Conservation (phyloP, 2,888 invertebrate species). For the Acrobasis repandana region DNA sequence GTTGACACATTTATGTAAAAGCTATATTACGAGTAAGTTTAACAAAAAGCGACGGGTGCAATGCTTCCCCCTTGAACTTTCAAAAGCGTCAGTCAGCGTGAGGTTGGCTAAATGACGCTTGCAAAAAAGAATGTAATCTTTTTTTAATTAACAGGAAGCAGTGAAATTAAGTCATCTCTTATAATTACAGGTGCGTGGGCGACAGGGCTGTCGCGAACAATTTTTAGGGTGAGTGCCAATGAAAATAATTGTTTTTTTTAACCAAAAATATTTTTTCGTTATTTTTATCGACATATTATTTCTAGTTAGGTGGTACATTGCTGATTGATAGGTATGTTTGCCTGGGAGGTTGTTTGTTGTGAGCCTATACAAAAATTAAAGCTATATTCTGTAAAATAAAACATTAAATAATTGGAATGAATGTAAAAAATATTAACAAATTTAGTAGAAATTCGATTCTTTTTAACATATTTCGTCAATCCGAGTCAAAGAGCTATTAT, state of each 20-base stretch:
- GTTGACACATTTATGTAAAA: slow-evolving; percentile 19
- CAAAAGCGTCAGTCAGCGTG: slow-evolving; percentile 39
- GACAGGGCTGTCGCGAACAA: slow-evolving; percentile 22
- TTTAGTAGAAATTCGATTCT: no score
- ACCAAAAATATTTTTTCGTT: background rate
- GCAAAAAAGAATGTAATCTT: slow-evolving; percentile 52
- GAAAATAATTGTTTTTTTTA: no score
- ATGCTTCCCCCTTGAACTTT: slow-evolving; percentile 18
- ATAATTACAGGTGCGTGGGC: slow-evolving; percentile 42
- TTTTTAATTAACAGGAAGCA: slow-evolving; percentile 54
- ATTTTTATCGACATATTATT: no score
- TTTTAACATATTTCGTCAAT: no score
- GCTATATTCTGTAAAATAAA: no score
- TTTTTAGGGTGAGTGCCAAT: slow-evolving; percentile 1
- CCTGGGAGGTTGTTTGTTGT: no score
- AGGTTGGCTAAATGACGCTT: slow-evolving; percentile 29
- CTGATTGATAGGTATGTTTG: no score
- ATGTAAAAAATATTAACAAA: no score
- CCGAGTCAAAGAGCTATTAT: no score
- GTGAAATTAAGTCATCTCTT: slow-evolving; percentile 52
- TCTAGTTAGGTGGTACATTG: no score
- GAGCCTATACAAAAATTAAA: no score
- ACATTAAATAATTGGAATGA: no score
- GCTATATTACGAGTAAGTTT: background rate
- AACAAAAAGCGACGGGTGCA: slow-evolving; percentile 18